A percentile compares a stretch with the other conserved stretches of the same genome.
These are phyloP conservation scores for Carcharodon carcharias DNA, from an alignment of 2,797 vertebrate genomes.

Conservation along the genomic window DNA sequence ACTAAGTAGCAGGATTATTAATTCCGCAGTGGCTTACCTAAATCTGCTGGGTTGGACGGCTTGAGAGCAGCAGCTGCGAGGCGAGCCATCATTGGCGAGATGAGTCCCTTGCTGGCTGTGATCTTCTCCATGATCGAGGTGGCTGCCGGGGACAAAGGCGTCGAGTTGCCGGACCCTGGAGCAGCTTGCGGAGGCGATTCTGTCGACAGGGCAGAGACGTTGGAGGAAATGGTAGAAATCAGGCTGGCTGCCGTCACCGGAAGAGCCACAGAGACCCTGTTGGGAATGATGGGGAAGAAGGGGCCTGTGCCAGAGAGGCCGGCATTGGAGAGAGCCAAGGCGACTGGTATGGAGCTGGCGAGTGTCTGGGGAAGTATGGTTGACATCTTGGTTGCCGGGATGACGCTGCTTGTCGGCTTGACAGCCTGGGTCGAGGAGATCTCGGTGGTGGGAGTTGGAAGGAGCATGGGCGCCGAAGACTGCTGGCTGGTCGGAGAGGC, in stretches of 20 bases:
- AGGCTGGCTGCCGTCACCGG: conserved; percentile 68
- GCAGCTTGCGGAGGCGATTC: conserved; percentile 71
- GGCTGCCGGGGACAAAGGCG: conserved; percentile 66
- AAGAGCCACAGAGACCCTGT: conserved; percentile 71
- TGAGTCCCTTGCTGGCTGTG: conserved; percentile 93
- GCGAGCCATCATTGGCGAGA: conserved; percentile 98
- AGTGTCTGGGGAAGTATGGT: conserved; percentile 83
- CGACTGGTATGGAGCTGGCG: conserved; percentile 80
- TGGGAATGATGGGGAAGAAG: conserved; percentile 80
- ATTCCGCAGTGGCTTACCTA: conserved; percentile 65
- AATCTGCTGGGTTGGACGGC: conserved; percentile 69
- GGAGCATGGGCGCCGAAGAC: conserved; percentile 71
- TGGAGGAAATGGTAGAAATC: conserved; percentile 65
- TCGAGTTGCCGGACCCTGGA: conserved; percentile 63
- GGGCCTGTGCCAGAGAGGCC: conserved; percentile 68
- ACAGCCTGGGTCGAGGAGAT: conserved; percentile 56
- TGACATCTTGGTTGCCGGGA: conserved; percentile 72
- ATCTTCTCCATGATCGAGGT: conserved; percentile 96
- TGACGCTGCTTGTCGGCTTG: conserved; percentile 63
- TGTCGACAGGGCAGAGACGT: conserved; percentile 61
- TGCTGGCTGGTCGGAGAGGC: conserved; percentile 96
- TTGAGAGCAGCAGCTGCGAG: conserved; percentile 92
- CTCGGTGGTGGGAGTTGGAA: conserved; percentile 63
- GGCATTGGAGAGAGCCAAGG: conserved; percentile 78
- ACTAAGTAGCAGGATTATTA: background rate